Conservation (phyloP, 2,113 vertebrate species). For the Chinchilla lanigera region DNA sequence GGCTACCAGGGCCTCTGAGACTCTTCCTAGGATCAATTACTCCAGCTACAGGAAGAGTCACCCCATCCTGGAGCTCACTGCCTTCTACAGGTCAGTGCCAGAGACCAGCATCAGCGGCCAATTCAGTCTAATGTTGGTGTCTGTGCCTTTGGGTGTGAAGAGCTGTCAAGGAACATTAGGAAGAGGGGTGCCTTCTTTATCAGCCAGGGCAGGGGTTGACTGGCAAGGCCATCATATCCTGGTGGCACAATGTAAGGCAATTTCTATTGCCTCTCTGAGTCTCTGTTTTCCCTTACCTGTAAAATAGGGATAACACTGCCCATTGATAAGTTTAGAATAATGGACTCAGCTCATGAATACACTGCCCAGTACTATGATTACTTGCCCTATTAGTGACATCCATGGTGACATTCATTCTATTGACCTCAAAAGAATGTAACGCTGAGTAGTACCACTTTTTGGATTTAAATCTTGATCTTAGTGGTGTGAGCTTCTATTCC, state of each 20-base stretch:
- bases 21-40: not conserved
- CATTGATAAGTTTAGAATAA: not conserved
- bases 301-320: not conserved
- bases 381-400: not conserved
- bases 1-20: not conserved
- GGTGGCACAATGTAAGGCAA: accelerated
- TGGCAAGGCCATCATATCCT: not conserved
- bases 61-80: accelerated
- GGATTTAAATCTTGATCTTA: not conserved
- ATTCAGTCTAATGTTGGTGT: not conserved
- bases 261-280: not conserved
- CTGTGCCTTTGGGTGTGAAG: not conserved
- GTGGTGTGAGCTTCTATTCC: not conserved
- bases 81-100: not conserved
- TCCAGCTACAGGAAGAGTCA: not conserved
- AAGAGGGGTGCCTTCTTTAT: not conserved
- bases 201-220: not conserved
- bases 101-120: too few species aligned
- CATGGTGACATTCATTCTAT: not conserved
- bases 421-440: not conserved
- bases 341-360: not conserved
- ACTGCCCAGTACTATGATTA: not conserved
- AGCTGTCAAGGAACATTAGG: not conserved
- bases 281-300: not conserved
- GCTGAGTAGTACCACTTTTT: not conserved